Evolutionary conservation across 2,113 vertebrate genomes (phyloP).

Genomic region (Catharus fuscescens): DNA sequence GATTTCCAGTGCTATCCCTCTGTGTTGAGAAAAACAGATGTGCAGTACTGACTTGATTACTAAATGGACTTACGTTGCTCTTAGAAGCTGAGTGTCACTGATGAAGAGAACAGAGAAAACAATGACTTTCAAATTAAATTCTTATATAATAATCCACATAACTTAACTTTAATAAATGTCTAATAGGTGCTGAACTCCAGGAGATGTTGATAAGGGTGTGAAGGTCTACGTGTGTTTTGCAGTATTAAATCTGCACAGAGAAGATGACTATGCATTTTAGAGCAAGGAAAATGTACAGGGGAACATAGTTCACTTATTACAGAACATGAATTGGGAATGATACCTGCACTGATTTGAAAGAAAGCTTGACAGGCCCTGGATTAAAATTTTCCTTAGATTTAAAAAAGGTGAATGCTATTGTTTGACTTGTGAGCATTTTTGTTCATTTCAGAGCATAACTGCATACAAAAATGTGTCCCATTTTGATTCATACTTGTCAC

Average conservation of each 20-base stretch:
- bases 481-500: conserved; percentile 35
- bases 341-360: neutral
- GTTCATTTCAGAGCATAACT: conserved; percentile 3
- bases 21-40: neutral
- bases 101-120: neutral
- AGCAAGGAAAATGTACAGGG: neutral
- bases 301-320: neutral
- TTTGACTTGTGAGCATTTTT: conserved; percentile 9
- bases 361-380: neutral
- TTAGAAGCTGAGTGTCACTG: neutral
- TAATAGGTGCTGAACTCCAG: neutral
- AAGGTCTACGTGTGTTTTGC: neutral
- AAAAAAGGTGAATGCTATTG: neutral
- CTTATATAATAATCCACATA: neutral
- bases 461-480: neutral
- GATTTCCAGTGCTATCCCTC: neutral
- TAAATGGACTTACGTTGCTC: neutral
- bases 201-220: neutral
- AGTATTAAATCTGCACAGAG: neutral
- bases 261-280: neutral
- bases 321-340: neutral
- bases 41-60: neutral
- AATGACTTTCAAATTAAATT: neutral
- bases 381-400: neutral
- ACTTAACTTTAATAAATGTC: neutral